Percentiles rank a stretch among this genome's conserved stretches.
Conservation (phyloP, 2,113 vertebrate species). For the Pogona vitticeps region DNA sequence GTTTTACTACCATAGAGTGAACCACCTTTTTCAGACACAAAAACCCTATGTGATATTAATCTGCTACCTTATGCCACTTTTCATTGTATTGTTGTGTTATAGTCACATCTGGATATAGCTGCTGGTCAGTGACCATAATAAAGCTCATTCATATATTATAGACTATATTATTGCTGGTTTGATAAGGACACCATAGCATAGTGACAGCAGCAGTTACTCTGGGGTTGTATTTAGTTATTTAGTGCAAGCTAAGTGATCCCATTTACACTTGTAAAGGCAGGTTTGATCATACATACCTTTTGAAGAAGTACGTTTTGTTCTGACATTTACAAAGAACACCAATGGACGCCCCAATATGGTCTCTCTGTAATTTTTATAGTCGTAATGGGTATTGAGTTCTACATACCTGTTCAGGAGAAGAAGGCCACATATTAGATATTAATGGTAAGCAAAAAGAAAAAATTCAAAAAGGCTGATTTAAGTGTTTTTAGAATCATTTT, state of each 20-base stretch:
- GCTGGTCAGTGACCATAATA: too few relatives aligned
- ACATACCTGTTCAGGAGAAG: slow-evolving; percentile 50
- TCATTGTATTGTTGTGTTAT: too few relatives aligned
- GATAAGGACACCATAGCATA: neutral
- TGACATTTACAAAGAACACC: slow-evolving; percentile 65
- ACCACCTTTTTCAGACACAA: too few relatives aligned
- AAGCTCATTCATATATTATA: too few relatives aligned
- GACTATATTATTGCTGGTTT: neutral
- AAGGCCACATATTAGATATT: neutral
- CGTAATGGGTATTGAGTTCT: slow-evolving; percentile 52
- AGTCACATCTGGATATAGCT: too few relatives aligned
- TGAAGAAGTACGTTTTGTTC: slow-evolving; percentile 41
- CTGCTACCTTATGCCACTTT: too few relatives aligned
- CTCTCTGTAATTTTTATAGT: slow-evolving; percentile 70
- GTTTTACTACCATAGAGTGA: too few relatives aligned
- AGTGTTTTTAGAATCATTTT: neutral
- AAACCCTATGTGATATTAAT: too few relatives aligned
- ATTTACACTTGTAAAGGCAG: neutral
- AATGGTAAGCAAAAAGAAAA: neutral
- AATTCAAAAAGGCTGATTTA: neutral
- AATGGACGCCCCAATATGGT: slow-evolving; percentile 60
- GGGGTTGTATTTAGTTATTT: neutral
- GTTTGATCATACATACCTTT: slow-evolving; percentile 7
- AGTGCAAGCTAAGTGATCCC: neutral
- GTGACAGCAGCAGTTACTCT: neutral